Evolutionary conservation across 2,113 vertebrate genomes (phyloP), one percentile per base, ranked within the genome.

Genomic region (Peromyscus leucopus): DNA sequence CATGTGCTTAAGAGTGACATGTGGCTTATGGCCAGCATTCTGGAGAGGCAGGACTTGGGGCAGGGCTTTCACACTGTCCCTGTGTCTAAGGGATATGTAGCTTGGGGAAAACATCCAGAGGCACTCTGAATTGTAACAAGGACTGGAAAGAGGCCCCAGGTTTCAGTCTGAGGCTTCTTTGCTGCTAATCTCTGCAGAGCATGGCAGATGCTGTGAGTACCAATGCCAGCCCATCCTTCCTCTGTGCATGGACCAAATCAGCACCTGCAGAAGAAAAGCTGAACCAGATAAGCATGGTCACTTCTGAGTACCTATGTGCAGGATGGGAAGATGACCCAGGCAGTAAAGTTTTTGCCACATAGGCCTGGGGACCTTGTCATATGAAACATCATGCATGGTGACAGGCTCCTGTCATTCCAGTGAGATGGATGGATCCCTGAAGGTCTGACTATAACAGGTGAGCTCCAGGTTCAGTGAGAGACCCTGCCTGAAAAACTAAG

Each of bases 11-110:
- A 13, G 0, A 26, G 72, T 17, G 11, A 5, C 10, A 5, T 0
- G 57, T 11, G 24, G 7, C 13, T 39, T 2, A 0, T n/a, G 72
- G 19, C 19, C 4, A 16, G 4, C 0, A 63, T 0, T 1, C 28
- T 46, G 15, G 65, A 13, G 3, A 13, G 16, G 0, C 10, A 24
- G 78, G 39, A 26, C 33, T 55, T 1, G 17, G 16, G 26, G 28
- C 4, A 1, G 3, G 5, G 4, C 16, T 51, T 76, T 31, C 2
- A 21, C 16, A 17, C 7, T 4, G 3, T 22, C 4, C 13, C 8
- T 31, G 0, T 33, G 6, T 65, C 61, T 57, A 2, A 39, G 36
- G 7, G 21, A 15, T 11, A 9, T 9, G 3, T 36, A 67, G 39
- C 13, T 9, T 36, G 21, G 22, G 51, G 16, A 7, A 92, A 65